These are phyloP conservation scores for Dendrolimus houi DNA, from an alignment of 2,888 invertebrate genomes.

Conservation along the genomic window DNA sequence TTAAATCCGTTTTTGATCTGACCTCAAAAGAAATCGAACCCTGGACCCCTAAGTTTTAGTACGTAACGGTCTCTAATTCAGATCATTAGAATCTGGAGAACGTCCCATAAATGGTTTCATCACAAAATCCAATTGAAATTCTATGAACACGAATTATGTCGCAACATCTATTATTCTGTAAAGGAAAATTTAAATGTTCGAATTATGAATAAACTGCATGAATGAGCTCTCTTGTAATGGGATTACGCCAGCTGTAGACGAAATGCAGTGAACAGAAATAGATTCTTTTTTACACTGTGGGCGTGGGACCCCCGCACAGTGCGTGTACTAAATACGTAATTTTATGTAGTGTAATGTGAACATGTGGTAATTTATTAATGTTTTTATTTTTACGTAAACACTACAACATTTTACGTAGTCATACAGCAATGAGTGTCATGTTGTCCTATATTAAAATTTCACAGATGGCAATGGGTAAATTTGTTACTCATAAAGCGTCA, in stretches of 20 bases:
- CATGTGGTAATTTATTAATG: background rate
- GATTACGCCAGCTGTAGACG: constrained; percentile 9
- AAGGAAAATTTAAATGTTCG: too few species aligned
- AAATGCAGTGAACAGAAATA: constrained; percentile 5
- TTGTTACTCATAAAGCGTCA: too few species aligned
- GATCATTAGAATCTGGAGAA: too few species aligned
- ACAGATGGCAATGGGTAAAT: background rate
- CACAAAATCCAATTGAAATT: too few species aligned
- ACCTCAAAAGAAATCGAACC: too few species aligned
- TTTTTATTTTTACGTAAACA: background rate
- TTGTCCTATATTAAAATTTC: background rate
- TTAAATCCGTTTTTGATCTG: too few species aligned
- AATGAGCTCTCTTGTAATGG: constrained; percentile 6
- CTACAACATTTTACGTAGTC: background rate
- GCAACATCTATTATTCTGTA: too few species aligned
- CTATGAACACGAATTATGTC: too few species aligned
- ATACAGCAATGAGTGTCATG: background rate
- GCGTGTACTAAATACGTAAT: background rate
- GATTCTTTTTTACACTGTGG: background rate
- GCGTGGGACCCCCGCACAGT: constrained; percentile 2
- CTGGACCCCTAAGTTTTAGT: too few species aligned
- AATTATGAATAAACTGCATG: background rate
- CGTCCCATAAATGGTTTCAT: too few species aligned
- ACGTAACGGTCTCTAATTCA: too few species aligned
- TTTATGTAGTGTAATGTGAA: background rate